Evolutionary conservation across 2,113 vertebrate genomes (phyloP).

Genomic region (Sturnira hondurensis): DNA sequence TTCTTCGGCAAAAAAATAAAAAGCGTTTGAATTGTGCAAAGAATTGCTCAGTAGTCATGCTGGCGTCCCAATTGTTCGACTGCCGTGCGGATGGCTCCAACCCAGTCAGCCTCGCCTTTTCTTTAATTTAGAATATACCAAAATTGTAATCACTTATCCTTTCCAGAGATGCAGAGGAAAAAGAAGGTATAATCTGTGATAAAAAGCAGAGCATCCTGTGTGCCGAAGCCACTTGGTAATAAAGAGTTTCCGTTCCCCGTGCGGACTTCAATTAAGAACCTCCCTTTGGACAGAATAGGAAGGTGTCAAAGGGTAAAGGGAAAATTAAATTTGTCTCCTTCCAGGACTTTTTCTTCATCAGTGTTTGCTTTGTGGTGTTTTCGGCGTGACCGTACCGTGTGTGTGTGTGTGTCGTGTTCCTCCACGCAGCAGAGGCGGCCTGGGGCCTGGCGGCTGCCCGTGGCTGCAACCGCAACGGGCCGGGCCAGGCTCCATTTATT

Average conservation of each 20-base stretch:
- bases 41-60: constrained; percentile 18
- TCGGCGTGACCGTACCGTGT: neutral
- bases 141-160: neutral
- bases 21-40: constrained; percentile 51
- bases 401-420: neutral
- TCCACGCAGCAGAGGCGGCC: neutral
- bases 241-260: neutral
- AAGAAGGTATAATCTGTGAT: neutral
- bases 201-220: neutral
- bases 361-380: neutral
- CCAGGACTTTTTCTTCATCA: neutral
- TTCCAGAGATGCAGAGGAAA: neutral
- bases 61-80: neutral
- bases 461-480: neutral
- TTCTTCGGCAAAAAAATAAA: constrained; percentile 17
- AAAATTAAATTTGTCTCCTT: neutral
- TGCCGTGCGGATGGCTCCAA: neutral
- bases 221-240: neutral
- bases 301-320: neutral
- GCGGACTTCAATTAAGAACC: neutral
- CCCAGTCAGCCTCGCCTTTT: neutral
- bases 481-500: neutral
- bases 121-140: constrained; percentile 29
- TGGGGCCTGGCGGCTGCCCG: neutral
- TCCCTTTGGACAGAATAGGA: constrained; percentile 5